Base-by-base conservation (phyloP, 2,113 vertebrate genomes). In the Pteropus alecto region DNA sequence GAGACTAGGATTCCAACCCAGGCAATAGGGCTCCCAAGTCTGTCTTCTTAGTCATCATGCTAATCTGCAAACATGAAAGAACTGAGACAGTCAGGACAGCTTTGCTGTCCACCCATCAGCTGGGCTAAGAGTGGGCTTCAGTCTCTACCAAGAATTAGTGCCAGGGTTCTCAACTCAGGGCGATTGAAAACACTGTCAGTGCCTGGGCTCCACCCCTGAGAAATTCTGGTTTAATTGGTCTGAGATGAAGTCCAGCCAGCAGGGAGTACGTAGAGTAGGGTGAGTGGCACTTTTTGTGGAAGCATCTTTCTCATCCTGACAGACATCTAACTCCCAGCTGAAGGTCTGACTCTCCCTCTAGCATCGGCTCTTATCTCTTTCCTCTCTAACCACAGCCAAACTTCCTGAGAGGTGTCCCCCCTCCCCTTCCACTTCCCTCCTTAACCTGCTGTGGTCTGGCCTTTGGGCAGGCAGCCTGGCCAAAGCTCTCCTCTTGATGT, bases 361-460 rank as follows among this genome's bases (percentile, higher is more conserved):
- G 28, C 68, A 67, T 24, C 14, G 21, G 46, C 88, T 74, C 60
- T 94, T 95, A 9, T 71, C 70, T 89, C 79, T 82, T 96, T 95
- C 94, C 87, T 96, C 61, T 96, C 43, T 78, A 92, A 85, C 61
- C 51, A 65, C 51, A 95, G 48, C 68, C 92, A 96, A 90, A 93
- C 56, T 95, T 92, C 87, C 92, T 93, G 92, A 93, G 82, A 88
- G 60, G 11, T 91, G 43, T 77, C 67, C 68, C 73, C 63, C 73
- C 11, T 92, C 33, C 63, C 16, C 51, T 86, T 51, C 87, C 67
- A 38, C 86, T 95, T 89, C 83, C 83, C 84, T 89, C 48, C 48
- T 87, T 96, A 93, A 84, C 83, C 43, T 79, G 79, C 90, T 93
- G 61, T 30, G 18, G 35, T 58, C 48, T 93, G 94, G 61, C 60